Percentiles rank a stretch among this genome's conserved stretches.
Conservation (phyloP, 2,888 invertebrate species). For the Drosophila aldrichi region DNA sequence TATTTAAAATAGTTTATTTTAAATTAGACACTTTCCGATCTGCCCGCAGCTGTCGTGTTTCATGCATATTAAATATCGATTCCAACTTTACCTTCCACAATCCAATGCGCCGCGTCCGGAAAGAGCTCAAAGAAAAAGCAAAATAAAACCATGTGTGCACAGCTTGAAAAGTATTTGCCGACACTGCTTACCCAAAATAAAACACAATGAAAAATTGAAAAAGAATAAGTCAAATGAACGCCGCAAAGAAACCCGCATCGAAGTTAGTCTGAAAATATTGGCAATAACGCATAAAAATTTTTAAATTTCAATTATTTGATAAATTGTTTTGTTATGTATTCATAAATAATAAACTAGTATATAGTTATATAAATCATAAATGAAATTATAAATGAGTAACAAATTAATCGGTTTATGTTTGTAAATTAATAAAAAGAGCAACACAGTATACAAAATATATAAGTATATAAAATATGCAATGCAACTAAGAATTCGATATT, state of each 20-base stretch:
- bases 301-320: constrained; percentile 54
- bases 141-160: constrained; percentile 29
- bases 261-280: constrained; percentile 57
- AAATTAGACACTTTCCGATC: constrained; percentile 47
- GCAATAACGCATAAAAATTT: constrained; percentile 52
- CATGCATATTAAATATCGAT: constrained; percentile 19
- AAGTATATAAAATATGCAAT: constrained; percentile 11
- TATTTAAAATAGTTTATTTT: constrained; percentile 67
- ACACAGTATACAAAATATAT: constrained; percentile 33
- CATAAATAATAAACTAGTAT: constrained; percentile 63
- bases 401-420: constrained; percentile 58
- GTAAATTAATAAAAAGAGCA: constrained; percentile 69
- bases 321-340: constrained; percentile 78
- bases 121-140: constrained; percentile 30
- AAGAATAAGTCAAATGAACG: background rate
- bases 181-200: constrained; percentile 35
- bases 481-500: background rate
- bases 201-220: background rate
- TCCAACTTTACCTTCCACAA: background rate
- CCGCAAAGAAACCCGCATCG: constrained; percentile 12
- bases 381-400: constrained; percentile 30
- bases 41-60: constrained; percentile 31
- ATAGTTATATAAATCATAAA: constrained; percentile 46
- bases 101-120: constrained; percentile 1
- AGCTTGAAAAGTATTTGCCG: constrained; percentile 57